A percentile compares a stretch with the other conserved stretches of the same genome.
These are phyloP conservation scores for Microctenopoma lineatum DNA, from an alignment of 2,797 vertebrate species.

Conservation along the genomic window DNA sequence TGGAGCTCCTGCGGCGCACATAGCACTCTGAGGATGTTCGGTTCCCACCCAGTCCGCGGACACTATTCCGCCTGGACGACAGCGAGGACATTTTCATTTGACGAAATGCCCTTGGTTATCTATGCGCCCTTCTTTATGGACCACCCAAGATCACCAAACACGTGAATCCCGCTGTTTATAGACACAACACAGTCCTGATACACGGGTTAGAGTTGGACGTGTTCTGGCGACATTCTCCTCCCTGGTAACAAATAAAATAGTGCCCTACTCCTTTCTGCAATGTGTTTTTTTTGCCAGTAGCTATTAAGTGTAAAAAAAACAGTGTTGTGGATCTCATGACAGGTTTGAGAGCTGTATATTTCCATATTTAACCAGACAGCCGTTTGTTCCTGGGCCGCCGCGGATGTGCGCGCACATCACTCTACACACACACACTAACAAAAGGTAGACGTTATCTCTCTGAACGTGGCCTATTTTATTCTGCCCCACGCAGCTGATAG, in stretches of 20 bases:
- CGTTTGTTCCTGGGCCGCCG: no score
- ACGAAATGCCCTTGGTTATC: neutral
- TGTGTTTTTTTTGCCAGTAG: no score
- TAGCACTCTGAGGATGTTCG: slow-evolving; percentile 75
- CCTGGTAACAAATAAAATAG: slow-evolving; percentile 4
- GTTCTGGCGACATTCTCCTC: slow-evolving; percentile 26
- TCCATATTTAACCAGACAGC: no score
- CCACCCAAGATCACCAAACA: slow-evolving; percentile 12
- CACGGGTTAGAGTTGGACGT: slow-evolving; percentile 10
- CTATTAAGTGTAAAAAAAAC: no score
- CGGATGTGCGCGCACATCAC: no score
- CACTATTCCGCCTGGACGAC: slow-evolving; percentile 68
- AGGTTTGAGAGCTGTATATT: no score
- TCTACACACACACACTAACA: no score
- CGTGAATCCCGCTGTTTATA: slow-evolving; percentile 27
- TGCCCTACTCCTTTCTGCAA: no score
- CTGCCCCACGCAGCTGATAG: neutral
- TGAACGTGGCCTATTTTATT: neutral
- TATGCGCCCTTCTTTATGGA: slow-evolving; percentile 20
- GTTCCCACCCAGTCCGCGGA: slow-evolving; percentile 56
- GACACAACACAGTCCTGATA: slow-evolving; percentile 23
- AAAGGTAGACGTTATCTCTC: no score
- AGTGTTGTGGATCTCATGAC: no score
- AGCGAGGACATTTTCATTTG: slow-evolving; percentile 65
- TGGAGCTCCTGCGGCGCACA: slow-evolving; percentile 80